A percentile compares a stretch with the other conserved stretches of the same genome.
phyloP scores from a whole-genome alignment of 1,140 invertebrate species.

The Caenorhabditis brenneri region DNA sequence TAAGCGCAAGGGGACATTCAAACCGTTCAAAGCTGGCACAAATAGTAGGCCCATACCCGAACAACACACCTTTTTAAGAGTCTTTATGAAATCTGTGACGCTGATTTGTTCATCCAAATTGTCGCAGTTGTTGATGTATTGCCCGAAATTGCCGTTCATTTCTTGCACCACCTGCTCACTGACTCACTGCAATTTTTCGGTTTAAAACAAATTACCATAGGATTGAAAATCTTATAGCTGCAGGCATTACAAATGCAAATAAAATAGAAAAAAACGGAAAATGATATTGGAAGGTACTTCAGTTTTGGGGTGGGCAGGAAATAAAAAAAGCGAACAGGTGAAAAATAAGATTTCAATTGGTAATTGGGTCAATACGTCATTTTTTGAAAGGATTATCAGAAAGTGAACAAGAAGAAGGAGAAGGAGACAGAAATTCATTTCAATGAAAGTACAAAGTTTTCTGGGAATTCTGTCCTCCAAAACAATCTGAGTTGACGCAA shows the following conservation, averaged over 20 bases:
- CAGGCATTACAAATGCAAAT: too few relatives aligned
- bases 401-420: not conserved
- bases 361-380: not conserved
- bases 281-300: too few relatives aligned
- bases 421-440: not conserved
- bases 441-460: not conserved
- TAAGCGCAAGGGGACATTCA: too few relatives aligned
- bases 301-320: too few relatives aligned
- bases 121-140: constrained; percentile 42
- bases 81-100: constrained; percentile 49
- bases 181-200: too few relatives aligned
- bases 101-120: constrained; percentile 50
- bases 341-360: not conserved
- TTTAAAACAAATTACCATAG: too few relatives aligned
- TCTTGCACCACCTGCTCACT: too few relatives aligned
- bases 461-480: not conserved
- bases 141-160: constrained; percentile 21
- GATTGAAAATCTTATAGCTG: too few relatives aligned
- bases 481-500: not conserved
- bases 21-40: too few relatives aligned
- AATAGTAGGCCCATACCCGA: too few relatives aligned
- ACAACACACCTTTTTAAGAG: constrained; percentile 44
- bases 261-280: too few relatives aligned
- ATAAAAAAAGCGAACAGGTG: not conserved
- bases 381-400: not conserved